Evolutionary conservation across 2,797 vertebrate species (phyloP).

Genomic region (Hydrocynus forskahlii): DNA sequence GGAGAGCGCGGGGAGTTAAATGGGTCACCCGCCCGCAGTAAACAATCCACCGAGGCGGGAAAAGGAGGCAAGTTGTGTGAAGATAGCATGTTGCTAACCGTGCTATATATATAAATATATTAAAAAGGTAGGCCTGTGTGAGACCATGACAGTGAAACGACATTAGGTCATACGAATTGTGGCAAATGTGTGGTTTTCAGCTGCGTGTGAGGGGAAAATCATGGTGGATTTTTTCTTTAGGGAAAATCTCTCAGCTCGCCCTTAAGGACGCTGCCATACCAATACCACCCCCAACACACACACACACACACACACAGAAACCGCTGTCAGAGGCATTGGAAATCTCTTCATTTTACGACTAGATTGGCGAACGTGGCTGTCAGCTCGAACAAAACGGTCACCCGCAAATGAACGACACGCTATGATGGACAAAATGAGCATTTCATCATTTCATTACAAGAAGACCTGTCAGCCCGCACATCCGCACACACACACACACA

Average conservation of each 20-base stretch:
- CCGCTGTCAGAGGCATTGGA: constrained; percentile 20
- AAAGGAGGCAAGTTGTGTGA: not conserved
- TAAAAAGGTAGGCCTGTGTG: not conserved
- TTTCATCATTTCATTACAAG: constrained; percentile 39
- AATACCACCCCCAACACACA: constrained; percentile 7
- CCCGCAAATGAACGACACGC: constrained; percentile 1
- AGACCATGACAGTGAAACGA: constrained; percentile 43
- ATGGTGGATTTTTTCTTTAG: constrained; percentile 20
- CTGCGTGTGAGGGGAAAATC: not conserved
- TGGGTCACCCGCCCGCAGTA: constrained; percentile 42
- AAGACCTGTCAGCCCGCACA: constrained; percentile 23
- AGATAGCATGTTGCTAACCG: constrained; percentile 10
- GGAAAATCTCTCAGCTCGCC: constrained; percentile 6
- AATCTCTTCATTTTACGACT: constrained; percentile 18
- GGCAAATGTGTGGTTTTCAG: constrained; percentile 2
- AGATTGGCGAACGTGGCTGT: not conserved
- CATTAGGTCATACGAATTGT: constrained; percentile 50
- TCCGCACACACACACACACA: not conserved
- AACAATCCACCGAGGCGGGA: constrained; percentile 40
- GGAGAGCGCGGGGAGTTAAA: constrained; percentile 6
- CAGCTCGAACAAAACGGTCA: not conserved
- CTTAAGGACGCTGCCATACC: constrained; percentile 26
- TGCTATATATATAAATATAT: not conserved
- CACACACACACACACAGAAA: not conserved
- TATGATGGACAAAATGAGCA: constrained; percentile 42